A percentile compares a stretch with the other conserved stretches of the same genome.
Evolutionary conservation across 2,113 vertebrate genomes (phyloP).

Genomic region (Peromyscus californicus): DNA sequence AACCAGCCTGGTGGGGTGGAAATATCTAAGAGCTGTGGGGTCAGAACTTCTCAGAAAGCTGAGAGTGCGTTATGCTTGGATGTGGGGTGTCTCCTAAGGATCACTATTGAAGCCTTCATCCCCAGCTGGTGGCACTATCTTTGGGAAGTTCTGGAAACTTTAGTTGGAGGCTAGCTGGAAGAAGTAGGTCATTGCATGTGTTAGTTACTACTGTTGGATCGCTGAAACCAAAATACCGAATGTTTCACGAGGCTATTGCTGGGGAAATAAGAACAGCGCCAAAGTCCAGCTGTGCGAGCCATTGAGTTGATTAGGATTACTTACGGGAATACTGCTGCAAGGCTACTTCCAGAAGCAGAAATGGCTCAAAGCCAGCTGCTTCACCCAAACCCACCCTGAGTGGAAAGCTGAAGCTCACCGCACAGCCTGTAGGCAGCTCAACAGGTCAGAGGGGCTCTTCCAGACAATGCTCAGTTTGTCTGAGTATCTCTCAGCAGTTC

Average conservation of each 20-base stretch:
- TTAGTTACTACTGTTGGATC: background rate
- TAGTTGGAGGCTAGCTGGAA: background rate
- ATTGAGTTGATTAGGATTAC: background rate
- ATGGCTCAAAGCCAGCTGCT: background rate
- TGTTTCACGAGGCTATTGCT: background rate
- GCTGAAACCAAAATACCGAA: too few relatives aligned
- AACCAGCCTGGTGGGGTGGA: background rate
- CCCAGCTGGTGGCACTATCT: background rate
- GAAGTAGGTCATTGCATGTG: too few relatives aligned
- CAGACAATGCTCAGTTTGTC: background rate
- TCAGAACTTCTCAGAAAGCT: background rate
- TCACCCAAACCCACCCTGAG: background rate
- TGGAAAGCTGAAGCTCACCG: background rate
- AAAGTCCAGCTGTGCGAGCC: background rate
- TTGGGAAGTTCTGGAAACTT: background rate
- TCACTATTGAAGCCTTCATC: background rate
- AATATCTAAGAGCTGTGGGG: background rate
- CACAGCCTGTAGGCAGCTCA: background rate
- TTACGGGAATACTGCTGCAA: accelerated
- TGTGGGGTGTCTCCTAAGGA: background rate
- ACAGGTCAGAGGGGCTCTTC: too few relatives aligned
- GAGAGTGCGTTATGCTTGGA: background rate
- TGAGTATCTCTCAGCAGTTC: background rate
- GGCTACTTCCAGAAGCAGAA: background rate
- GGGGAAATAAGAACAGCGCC: background rate